Conservation (phyloP, 1,140 invertebrate genomes). For the Aphaenogaster floridana region DNA sequence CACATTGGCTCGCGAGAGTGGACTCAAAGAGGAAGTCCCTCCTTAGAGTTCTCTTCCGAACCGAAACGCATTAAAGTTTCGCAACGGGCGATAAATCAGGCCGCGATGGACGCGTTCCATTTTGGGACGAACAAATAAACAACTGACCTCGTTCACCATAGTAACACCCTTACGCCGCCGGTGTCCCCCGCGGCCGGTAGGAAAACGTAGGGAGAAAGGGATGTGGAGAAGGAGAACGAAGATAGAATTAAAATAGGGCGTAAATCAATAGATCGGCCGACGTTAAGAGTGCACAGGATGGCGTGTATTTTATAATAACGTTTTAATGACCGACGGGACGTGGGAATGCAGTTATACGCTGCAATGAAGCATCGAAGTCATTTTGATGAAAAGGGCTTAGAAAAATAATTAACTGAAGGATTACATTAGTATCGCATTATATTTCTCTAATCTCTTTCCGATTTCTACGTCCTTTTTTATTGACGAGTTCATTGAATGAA, state of each 20-base stretch:
- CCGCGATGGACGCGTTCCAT: conserved; percentile 64
- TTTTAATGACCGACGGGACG: conserved; percentile 45
- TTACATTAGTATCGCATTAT: neutral
- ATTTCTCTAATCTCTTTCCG: neutral
- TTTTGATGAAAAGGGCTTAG: neutral
- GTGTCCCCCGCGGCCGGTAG: conserved; percentile 47
- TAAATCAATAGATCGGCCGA: conserved; percentile 67
- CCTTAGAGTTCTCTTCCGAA: conserved; percentile 46
- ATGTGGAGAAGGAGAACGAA: conserved; percentile 39
- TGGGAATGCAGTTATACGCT: conserved; percentile 26
- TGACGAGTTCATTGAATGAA: neutral
- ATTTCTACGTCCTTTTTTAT: neutral
- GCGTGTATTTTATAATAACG: conserved; percentile 30
- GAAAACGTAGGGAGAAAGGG: conserved; percentile 36
- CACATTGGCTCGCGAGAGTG: conserved; percentile 23
- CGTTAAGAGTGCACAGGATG: conserved; percentile 49
- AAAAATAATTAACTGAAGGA: too few species aligned
- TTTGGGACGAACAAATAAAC: conserved; percentile 75
- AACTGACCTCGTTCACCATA: conserved; percentile 75
- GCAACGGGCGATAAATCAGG: conserved; percentile 70
- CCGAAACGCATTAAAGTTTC: conserved; percentile 68
- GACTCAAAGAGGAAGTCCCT: conserved; percentile 48
- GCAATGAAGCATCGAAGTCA: neutral
- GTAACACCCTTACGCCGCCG: conserved; percentile 63
- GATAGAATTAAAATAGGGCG: conserved; percentile 69